These are phyloP conservation scores for Rhopalosiphum maidis DNA, from an alignment of 1,140 invertebrate species.

Conservation along the genomic window DNA sequence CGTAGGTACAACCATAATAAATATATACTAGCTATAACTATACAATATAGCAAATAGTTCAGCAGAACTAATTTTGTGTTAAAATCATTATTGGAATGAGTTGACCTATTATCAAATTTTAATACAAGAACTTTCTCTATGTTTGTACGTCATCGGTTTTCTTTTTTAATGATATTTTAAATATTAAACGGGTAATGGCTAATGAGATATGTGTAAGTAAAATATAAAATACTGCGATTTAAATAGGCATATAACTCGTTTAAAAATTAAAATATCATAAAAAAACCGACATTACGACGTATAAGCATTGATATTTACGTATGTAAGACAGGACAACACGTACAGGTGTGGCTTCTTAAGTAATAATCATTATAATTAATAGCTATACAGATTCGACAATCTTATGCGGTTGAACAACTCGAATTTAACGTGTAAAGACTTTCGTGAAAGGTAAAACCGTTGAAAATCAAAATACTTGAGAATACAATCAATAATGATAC, in stretches of 20 bases:
- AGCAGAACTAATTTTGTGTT: background rate
- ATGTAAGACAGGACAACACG: background rate
- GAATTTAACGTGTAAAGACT: background rate
- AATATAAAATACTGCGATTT: background rate
- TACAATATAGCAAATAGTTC: background rate
- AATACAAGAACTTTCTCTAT: background rate
- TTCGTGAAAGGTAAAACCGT: background rate
- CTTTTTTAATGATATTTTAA: background rate
- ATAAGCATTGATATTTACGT: background rate
- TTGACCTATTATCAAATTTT: background rate
- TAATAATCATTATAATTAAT: background rate
- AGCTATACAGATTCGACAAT: background rate
- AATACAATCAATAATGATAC: background rate
- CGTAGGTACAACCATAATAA: background rate
- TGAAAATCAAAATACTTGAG: background rate
- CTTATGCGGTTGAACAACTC: background rate
- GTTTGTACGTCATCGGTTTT: background rate
- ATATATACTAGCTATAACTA: background rate
- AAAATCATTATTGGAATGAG: background rate
- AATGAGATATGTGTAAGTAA: background rate
- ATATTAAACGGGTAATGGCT: background rate
- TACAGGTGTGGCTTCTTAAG: background rate
- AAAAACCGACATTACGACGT: background rate
- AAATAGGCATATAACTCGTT: background rate
- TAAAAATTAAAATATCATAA: background rate